These are phyloP conservation scores for Paralichthys olivaceus DNA, from an alignment of 2,113 vertebrate species.

Conservation along the genomic window DNA sequence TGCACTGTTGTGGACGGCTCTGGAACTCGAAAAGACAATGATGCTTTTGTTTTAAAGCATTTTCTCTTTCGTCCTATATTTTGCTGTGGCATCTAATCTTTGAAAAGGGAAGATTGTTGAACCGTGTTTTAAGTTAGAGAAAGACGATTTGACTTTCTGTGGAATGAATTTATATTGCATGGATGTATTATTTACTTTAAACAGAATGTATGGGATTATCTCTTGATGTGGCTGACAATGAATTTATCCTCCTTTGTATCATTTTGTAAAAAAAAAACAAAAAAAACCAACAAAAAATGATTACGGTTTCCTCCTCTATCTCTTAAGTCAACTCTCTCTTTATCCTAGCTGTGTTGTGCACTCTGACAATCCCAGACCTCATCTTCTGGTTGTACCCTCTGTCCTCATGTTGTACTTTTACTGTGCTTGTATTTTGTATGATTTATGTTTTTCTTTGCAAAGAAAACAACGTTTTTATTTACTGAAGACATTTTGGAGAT, in stretches of 20 bases:
- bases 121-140: constrained; percentile 22
- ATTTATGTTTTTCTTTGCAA: constrained; percentile 55
- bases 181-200: constrained; percentile 32
- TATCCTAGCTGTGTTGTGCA: constrained; percentile 29
- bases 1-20: constrained; percentile 1
- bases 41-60: constrained; percentile 35
- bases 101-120: constrained; percentile 40
- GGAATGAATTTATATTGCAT: constrained; percentile 18
- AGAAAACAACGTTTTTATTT: constrained; percentile 60
- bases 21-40: constrained; percentile 37
- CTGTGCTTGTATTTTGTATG: constrained; percentile 72
- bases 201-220: constrained; percentile 44
- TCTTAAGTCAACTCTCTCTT: constrained; percentile 11
- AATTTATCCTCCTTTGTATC: constrained; percentile 27
- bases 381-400: constrained; percentile 39
- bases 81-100: constrained; percentile 37
- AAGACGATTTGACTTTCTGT: constrained; percentile 25
- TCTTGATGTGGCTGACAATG: constrained; percentile 22
- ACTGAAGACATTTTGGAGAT: constrained; percentile 43
- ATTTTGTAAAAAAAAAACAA: constrained; percentile 50
- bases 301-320: constrained; percentile 9
- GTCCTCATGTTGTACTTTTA: constrained; percentile 26
- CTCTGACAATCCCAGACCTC: constrained; percentile 18
- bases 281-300: not conserved
- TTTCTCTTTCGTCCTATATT: constrained; percentile 36